Percentiles rank a stretch among this genome's conserved stretches.
Conservation (phyloP, 2,797 vertebrate genomes). For the Alcedo atthis region DNA sequence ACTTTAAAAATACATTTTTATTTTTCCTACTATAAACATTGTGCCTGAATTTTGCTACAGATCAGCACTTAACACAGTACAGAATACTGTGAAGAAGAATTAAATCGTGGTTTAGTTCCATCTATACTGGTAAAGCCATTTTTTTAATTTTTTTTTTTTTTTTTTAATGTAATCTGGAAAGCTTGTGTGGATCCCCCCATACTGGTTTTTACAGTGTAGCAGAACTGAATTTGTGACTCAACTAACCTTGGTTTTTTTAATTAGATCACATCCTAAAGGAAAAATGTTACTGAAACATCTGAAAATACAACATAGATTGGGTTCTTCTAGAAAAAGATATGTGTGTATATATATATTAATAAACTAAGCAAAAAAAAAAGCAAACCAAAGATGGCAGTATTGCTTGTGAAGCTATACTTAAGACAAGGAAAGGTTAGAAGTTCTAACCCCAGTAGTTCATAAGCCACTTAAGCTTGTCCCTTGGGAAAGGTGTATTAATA, state of each 20-base stretch:
- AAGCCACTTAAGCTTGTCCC: background rate
- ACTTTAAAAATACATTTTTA: accelerated
- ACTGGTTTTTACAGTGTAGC: background rate
- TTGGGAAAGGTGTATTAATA: background rate
- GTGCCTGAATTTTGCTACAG: background rate
- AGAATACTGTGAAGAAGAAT: background rate
- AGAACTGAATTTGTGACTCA: conserved; percentile 42
- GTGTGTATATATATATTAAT: background rate
- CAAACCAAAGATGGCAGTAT: conserved; percentile 13
- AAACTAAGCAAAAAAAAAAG: conserved; percentile 2
- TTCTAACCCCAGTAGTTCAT: conserved; percentile 12
- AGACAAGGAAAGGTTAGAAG: background rate
- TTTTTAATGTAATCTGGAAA: background rate
- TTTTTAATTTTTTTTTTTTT: background rate
- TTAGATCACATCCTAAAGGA: conserved; percentile 62
- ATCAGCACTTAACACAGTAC: background rate
- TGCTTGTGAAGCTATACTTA: conserved; percentile 35
- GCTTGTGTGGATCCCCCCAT: background rate
- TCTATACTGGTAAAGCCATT: background rate
- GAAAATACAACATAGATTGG: conserved; percentile 43
- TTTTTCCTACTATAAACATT: background rate
- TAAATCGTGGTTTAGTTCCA: background rate
- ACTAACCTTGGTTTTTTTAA: conserved; percentile 62
- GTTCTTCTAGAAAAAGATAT: conserved; percentile 31
- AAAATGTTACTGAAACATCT: conserved; percentile 45